Base-by-base conservation (phyloP, 2,113 vertebrate genomes). In the Petrocephalus zakoni region DNA sequence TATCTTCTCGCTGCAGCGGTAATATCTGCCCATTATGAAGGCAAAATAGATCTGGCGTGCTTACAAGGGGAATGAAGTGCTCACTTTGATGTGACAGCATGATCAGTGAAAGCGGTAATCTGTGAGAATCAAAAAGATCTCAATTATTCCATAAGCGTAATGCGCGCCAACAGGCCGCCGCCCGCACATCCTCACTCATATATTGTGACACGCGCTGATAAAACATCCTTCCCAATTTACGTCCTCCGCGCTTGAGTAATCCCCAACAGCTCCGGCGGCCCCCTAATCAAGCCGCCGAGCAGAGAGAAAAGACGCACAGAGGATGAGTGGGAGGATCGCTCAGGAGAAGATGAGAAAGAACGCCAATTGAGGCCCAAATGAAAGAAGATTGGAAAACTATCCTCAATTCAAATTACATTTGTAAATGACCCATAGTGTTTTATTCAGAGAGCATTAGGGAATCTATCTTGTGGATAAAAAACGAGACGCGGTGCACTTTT, bases 181-280 rank as follows among this genome's bases (percentile, higher is more conserved):
- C 95, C 95, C 72, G 88, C 97, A 96, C 95, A 94, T 96, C 96
- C 95, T 96, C 96, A 96, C 94, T 96, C 94, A 94, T 96, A 95
- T 93, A 96, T 95, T 92, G 95, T 95, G 96, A 96, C 95, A 96
- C 95, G 95, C 94, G 93, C 96, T 96, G 96, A 97, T 98, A 97
- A 97, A 97, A 97, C 97, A 98, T 97, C 97, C 96, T 95, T 96
- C 96, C 96, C 97, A 97, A 98, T 98, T 97, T 97, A 96, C 93
- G 92, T 93, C 96, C 95, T 96, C 96, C 95, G 96, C 96, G 97
- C 97, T 96, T 98, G 97, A 96, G 95, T 97, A 96, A 95, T 94
- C 96, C 93, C 94, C 95, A 93, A 94, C 94, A 94, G 95, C 94
- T 95, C 95, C 95, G 95, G 95, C 95, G 93, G 96, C 95, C 96